These are phyloP conservation scores for Oxyura jamaicensis DNA, from an alignment of 2,113 vertebrate species.

Conservation along the genomic window DNA sequence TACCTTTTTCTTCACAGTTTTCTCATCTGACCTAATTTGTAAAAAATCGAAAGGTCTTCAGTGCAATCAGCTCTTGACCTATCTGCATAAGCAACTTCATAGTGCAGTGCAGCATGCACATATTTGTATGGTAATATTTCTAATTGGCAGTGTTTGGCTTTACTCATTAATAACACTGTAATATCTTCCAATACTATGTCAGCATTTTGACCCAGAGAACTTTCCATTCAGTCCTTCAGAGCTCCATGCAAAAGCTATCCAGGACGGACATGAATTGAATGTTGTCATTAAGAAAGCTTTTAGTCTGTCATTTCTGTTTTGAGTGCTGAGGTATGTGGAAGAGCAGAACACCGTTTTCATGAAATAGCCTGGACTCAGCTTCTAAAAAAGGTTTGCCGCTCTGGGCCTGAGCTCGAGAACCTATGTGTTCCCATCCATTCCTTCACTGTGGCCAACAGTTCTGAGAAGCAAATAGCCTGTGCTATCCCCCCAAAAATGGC, in stretches of 20 bases:
- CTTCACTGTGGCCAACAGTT: background rate
- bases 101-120: background rate
- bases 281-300: background rate
- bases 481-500: background rate
- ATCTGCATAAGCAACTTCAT: background rate
- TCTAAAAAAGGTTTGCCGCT: background rate
- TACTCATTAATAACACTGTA: background rate
- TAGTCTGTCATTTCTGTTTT: background rate
- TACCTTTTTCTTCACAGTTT: constrained; percentile 16
- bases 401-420: background rate
- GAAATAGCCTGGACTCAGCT: background rate
- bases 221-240: background rate
- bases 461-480: background rate
- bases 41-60: background rate
- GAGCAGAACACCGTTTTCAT: background rate
- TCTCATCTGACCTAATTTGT: constrained; percentile 37
- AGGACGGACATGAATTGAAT: background rate
- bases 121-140: background rate
- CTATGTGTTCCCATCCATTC: background rate
- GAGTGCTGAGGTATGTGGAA: background rate
- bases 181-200: background rate
- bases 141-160: background rate
- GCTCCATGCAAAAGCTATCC: background rate
- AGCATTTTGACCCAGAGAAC: background rate
- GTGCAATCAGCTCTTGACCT: background rate